Conservation (phyloP, 2,113 vertebrate species). For the Emydocephalus ijimae region DNA sequence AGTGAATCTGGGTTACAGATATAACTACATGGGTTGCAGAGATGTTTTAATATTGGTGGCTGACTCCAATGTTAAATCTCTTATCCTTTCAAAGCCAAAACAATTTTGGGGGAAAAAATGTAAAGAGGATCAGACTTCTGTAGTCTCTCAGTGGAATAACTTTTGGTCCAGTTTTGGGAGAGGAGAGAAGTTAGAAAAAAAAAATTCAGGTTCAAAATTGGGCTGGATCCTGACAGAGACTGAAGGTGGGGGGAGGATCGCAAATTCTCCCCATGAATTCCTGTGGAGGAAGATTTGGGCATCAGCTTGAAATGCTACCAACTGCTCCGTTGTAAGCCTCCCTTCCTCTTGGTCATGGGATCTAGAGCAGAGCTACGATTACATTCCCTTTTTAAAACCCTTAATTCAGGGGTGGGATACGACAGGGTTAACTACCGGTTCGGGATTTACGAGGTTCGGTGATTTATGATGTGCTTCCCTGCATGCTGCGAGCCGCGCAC, state of each 20-base stretch:
- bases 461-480: too few species aligned
- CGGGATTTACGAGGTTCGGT: too few species aligned
- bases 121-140: not conserved
- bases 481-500: too few species aligned
- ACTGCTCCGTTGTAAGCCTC: not conserved
- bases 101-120: not conserved
- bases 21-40: not conserved
- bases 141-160: not conserved
- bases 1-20: not conserved
- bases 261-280: not conserved
- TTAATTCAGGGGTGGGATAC: too few species aligned
- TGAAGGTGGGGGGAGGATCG: not conserved
- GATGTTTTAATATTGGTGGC: not conserved
- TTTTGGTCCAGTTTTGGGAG: not conserved
- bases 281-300: not conserved
- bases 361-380: not conserved
- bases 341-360: not conserved
- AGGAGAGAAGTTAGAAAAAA: not conserved
- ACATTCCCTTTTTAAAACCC: not conserved
- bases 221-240: not conserved
- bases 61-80: not conserved
- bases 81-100: not conserved
- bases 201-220: not conserved
- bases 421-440: too few species aligned
- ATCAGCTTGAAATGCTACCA: not conserved